Evolutionary conservation across 2,888 invertebrate species (phyloP).

Genomic region (Philaethria dido): DNA sequence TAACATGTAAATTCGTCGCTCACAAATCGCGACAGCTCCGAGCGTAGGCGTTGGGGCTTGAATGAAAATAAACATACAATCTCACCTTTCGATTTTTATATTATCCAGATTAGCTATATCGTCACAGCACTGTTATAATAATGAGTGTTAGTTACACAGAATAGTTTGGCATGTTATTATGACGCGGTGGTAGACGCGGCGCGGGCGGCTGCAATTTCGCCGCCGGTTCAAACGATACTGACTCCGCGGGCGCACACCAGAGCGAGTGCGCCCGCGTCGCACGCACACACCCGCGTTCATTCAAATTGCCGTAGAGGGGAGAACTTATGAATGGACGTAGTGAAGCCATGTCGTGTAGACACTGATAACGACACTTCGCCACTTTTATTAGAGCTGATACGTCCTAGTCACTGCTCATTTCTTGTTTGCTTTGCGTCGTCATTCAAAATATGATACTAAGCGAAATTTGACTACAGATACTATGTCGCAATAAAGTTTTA

Average conservation of each 20-base stretch:
- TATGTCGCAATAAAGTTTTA: conserved; percentile 51
- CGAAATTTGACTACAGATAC: conserved; percentile 50
- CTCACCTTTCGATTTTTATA: conserved; percentile 81
- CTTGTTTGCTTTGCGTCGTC: conserved; percentile 36
- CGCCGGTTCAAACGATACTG: conserved; percentile 70
- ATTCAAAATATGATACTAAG: conserved; percentile 43
- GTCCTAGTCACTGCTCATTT: conserved; percentile 45
- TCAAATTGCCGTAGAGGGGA: conserved; percentile 69
- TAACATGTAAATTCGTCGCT: conserved; percentile 81
- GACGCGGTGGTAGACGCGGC: conserved; percentile 54
- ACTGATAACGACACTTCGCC: conserved; percentile 70
- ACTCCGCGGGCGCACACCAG: conserved; percentile 41
- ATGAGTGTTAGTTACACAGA: conserved; percentile 66
- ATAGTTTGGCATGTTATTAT: conserved; percentile 70
- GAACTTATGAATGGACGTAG: conserved; percentile 83
- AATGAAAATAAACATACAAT: conserved; percentile 78
- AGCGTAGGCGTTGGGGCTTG: conserved; percentile 76
- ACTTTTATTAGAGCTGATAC: conserved; percentile 68
- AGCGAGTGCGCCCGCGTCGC: conserved; percentile 70
- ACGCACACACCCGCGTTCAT: conserved; percentile 71
- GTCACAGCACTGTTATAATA: conserved; percentile 64
- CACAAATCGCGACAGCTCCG: conserved; percentile 78
- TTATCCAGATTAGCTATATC: conserved; percentile 80
- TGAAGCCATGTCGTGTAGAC: conserved; percentile 69
- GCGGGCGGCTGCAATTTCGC: conserved; percentile 54